phyloP scores from a whole-genome alignment of 2,797 vertebrate genomes.

The Halcyon badia region DNA sequence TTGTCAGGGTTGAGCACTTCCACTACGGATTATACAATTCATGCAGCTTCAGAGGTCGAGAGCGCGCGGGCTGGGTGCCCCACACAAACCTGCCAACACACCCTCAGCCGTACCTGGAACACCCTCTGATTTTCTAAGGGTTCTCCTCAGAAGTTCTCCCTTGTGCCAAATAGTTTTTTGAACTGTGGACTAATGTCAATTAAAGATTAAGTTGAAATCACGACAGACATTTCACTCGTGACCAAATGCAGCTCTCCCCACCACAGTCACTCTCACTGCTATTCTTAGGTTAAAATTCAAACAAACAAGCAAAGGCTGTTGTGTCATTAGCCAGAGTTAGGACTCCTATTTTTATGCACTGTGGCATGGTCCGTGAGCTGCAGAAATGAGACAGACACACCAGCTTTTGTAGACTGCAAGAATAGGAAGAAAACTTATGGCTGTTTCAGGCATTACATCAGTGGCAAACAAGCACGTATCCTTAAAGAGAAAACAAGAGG shows the following conservation, averaged over 20 bases:
- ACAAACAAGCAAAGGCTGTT: neutral
- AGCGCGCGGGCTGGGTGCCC: neutral
- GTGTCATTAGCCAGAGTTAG: neutral
- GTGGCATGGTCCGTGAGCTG: neutral
- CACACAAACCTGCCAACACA: slow-evolving; percentile 32
- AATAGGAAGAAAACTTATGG: slow-evolving; percentile 47
- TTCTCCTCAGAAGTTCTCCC: slow-evolving; percentile 67
- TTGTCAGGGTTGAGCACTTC: slow-evolving; percentile 27
- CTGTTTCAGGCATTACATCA: slow-evolving; percentile 36
- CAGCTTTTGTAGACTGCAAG: slow-evolving; percentile 46
- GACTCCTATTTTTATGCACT: neutral
- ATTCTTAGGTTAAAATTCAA: slow-evolving; percentile 44
- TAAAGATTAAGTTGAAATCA: slow-evolving; percentile 60
- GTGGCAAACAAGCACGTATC: slow-evolving; percentile 6
- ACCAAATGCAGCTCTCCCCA: slow-evolving; percentile 49
- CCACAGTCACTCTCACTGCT: slow-evolving; percentile 42
- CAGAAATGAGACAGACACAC: slow-evolving; percentile 24
- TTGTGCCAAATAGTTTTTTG: slow-evolving; percentile 71
- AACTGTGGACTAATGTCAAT: slow-evolving; percentile 68
- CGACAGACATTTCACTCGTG: slow-evolving; percentile 18
- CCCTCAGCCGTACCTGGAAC: slow-evolving; percentile 50
- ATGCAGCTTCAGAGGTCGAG: slow-evolving; percentile 31
- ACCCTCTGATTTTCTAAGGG: slow-evolving; percentile 61
- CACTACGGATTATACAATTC: neutral
- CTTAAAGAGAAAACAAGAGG: slow-evolving; percentile 53